Conservation (phyloP, 92 coral and sea anemone genomes). For the Epizoanthus stellaris region DNA sequence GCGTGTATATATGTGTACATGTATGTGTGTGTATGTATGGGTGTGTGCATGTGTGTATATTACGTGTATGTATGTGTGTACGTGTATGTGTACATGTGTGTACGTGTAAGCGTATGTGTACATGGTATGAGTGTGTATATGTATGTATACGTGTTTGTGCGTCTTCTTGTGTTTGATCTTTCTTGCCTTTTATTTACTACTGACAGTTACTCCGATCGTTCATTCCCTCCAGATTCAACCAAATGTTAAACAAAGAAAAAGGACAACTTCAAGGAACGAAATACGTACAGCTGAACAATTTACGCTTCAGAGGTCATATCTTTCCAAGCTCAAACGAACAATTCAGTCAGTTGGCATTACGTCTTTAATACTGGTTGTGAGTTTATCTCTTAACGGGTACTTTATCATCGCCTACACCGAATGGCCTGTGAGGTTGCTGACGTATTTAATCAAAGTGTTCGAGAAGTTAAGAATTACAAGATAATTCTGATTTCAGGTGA, state of each 20-base stretch:
- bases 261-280: slow-evolving; percentile 9
- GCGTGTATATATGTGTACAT: too few relatives aligned
- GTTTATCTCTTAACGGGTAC: slow-evolving; percentile 25
- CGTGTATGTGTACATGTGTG: too few relatives aligned
- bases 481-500: background rate
- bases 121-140: too few relatives aligned
- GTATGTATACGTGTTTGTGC: too few relatives aligned
- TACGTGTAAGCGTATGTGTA: too few relatives aligned
- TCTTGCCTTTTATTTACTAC: background rate
- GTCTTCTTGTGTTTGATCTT: background rate
- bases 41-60: too few relatives aligned
- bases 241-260: background rate
- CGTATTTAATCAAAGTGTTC: background rate
- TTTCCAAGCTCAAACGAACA: slow-evolving; percentile 5
- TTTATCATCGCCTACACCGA: background rate
- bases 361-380: background rate
- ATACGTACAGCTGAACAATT: background rate
- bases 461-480: background rate
- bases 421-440: background rate
- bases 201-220: background rate
- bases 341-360: background rate
- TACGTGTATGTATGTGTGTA: too few relatives aligned
- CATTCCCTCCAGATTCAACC: background rate
- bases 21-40: too few relatives aligned
- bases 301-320: background rate